Evolutionary conservation across 1,140 invertebrate species (phyloP).

Genomic region (Penaeus indicus): DNA sequence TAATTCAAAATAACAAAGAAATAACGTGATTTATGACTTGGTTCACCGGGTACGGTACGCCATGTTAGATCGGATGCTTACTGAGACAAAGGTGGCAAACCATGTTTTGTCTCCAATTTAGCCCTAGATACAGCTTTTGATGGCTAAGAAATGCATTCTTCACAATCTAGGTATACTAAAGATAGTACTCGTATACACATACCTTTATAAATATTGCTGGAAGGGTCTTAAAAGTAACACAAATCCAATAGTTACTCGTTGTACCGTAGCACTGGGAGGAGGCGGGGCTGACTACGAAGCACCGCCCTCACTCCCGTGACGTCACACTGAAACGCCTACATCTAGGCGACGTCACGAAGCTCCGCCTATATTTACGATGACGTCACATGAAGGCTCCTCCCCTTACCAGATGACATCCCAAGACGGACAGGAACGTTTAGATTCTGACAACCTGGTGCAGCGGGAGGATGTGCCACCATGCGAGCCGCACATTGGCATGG

Average conservation of each 20-base stretch:
- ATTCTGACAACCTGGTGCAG: slow-evolving; percentile 67
- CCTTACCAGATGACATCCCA: slow-evolving; percentile 65
- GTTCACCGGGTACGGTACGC: slow-evolving; percentile 66
- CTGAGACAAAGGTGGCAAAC: slow-evolving; percentile 43
- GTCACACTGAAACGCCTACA: slow-evolving; percentile 51
- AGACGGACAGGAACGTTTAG: slow-evolving; percentile 67
- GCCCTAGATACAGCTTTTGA: not conserved
- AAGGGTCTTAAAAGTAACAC: slow-evolving; percentile 37
- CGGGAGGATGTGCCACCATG: slow-evolving; percentile 66
- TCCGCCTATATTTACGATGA: slow-evolving; percentile 63
- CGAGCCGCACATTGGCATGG: slow-evolving; percentile 54
- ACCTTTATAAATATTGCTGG: slow-evolving; percentile 52
- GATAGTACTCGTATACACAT: slow-evolving; percentile 26
- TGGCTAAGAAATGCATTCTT: not conserved
- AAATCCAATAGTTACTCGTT: slow-evolving; percentile 18
- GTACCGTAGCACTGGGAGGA: slow-evolving; percentile 62
- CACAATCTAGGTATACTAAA: slow-evolving; percentile 21
- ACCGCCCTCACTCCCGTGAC: slow-evolving; percentile 57
- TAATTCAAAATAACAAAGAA: slow-evolving; percentile 57
- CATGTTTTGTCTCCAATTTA: not conserved
- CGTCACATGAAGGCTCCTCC: slow-evolving; percentile 61
- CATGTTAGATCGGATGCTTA: slow-evolving; percentile 62
- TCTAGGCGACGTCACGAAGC: slow-evolving; percentile 51
- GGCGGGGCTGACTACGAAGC: slow-evolving; percentile 55
- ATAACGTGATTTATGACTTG: slow-evolving; percentile 64